A percentile compares a stretch with the other conserved stretches of the same genome.
phyloP scores from a whole-genome alignment of 2,113 vertebrate species.

The Platycercus adscitus region DNA sequence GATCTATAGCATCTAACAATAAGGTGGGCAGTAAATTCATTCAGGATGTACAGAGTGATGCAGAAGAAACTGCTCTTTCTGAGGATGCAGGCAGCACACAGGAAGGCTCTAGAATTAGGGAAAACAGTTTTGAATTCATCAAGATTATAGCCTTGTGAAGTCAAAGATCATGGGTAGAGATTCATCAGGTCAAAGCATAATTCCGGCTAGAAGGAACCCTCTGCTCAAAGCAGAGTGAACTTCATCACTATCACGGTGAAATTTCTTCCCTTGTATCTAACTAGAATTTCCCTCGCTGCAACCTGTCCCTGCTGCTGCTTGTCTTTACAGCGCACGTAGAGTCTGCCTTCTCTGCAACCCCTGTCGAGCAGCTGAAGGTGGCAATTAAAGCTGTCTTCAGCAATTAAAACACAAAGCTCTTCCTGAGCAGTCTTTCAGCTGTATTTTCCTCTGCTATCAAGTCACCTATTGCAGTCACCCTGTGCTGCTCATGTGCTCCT shows the following conservation, averaged over 20 bases:
- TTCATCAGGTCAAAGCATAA: background rate
- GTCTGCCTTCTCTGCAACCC: background rate
- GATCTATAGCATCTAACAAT: background rate
- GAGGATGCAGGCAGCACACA: accelerated
- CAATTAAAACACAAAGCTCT: background rate
- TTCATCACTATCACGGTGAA: background rate
- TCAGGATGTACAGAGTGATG: background rate
- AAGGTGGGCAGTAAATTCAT: background rate
- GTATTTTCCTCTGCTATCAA: background rate
- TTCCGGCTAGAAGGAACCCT: background rate
- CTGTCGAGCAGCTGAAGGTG: accelerated
- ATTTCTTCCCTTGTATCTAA: background rate
- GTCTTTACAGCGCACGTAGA: accelerated
- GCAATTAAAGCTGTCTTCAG: background rate
- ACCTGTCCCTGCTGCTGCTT: background rate
- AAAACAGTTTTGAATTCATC: background rate
- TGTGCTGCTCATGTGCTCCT: background rate
- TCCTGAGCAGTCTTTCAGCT: background rate
- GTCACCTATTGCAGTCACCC: background rate
- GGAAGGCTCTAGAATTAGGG: background rate
- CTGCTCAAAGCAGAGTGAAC: background rate
- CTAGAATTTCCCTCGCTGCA: background rate
- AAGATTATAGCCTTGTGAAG: background rate
- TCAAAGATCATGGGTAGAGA: accelerated
- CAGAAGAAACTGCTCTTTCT: background rate